A percentile compares a stretch with the other conserved stretches of the same genome.
Evolutionary conservation across 30 jellyfish, hydroid and myxozoan genomes (phyloP).

Genomic region (Haliclystus octoradiatus): DNA sequence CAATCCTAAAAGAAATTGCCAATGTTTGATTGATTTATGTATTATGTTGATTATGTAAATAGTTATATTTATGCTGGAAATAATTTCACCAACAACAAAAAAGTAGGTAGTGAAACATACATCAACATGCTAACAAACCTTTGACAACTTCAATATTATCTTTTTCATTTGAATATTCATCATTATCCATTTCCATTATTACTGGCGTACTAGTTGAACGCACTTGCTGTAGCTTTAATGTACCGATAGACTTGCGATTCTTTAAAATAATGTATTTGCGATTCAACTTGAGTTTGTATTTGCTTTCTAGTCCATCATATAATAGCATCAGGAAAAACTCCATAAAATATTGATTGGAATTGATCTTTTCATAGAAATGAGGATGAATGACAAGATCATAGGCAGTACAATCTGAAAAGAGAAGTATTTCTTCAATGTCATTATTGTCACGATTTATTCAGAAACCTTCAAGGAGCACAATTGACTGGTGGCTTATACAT

Average conservation of each 20-base stretch:
- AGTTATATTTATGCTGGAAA: no score
- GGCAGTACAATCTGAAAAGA: conserved; percentile 54
- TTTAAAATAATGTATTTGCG: conserved; percentile 39
- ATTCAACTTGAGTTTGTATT: conserved; percentile 46
- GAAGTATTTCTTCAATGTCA: no score
- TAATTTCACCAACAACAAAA: no score
- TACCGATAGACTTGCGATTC: conserved; percentile 88
- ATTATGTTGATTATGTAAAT: no score
- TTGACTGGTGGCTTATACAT: no score
- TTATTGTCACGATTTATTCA: no score
- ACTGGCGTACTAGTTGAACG: conserved; percentile 80
- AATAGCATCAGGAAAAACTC: conserved; percentile 75
- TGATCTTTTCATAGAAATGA: conserved; percentile 41
- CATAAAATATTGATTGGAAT: conserved; percentile 42
- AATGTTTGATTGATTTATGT: no score
- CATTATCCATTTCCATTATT: conserved; percentile 78
- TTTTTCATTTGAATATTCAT: conserved; percentile 60
- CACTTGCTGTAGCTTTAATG: conserved; percentile 63
- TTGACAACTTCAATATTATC: conserved; percentile 12
- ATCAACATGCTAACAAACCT: conserved; percentile 31
- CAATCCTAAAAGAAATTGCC: no score
- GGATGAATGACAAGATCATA: conserved; percentile 84
- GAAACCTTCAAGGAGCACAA: no score
- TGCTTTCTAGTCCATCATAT: conserved; percentile 69
- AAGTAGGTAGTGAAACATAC: no score